Evolutionary conservation across 1,140 invertebrate genomes (phyloP).

Genomic region (Drosophila kikkawai): DNA sequence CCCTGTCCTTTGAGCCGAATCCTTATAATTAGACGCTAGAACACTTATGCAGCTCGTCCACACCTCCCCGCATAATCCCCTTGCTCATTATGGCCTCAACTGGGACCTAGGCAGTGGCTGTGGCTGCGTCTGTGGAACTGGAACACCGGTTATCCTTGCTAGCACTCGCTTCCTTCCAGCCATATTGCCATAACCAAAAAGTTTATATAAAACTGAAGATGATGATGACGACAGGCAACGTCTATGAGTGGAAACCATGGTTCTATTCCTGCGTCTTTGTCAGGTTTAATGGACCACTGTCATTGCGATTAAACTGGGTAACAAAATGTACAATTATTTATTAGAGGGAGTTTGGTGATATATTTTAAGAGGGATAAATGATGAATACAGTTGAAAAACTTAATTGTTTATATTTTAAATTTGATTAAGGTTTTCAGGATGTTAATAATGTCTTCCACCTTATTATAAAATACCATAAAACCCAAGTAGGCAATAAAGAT

Average conservation of each 20-base stretch:
- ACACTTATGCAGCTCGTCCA: conserved; percentile 55
- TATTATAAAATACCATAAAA: not conserved
- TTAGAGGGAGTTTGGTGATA: not conserved
- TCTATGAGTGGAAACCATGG: conserved; percentile 3
- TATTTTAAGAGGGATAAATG: not conserved
- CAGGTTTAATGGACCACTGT: conserved; percentile 17
- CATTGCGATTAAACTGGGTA: conserved; percentile 3
- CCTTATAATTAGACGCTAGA: conserved; percentile 44
- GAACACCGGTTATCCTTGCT: conserved; percentile 7
- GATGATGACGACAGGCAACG: conserved; percentile 20
- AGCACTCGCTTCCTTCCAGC: not conserved
- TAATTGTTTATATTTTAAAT: too few species aligned
- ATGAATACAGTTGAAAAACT: not conserved
- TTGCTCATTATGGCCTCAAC: conserved; percentile 41
- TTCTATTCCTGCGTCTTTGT: conserved; percentile 27
- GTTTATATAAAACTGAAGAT: conserved; percentile 63
- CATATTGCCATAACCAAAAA: conserved; percentile 47
- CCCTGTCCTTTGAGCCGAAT: conserved; percentile 19
- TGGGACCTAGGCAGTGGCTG: not conserved
- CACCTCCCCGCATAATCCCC: conserved; percentile 63
- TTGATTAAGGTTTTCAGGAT: not conserved
- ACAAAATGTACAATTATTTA: not conserved
- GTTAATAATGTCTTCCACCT: not conserved
- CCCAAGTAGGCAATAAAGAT: conserved; percentile 15
- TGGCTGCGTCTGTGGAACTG: conserved; percentile 6